phyloP scores from a whole-genome alignment of 2,888 invertebrate genomes.

The Campoletis raptor region DNA sequence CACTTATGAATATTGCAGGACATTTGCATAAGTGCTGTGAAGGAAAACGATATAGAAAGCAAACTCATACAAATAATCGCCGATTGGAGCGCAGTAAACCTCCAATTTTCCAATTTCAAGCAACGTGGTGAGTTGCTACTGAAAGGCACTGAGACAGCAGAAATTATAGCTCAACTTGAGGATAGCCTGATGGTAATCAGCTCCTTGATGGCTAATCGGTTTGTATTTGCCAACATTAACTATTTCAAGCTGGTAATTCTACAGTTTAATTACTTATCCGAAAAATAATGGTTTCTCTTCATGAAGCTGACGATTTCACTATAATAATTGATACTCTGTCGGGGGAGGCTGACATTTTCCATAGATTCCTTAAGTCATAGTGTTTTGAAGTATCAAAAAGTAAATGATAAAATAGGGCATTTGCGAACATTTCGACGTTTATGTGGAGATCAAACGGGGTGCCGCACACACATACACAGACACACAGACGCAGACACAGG shows the following conservation, averaged over 20 bases:
- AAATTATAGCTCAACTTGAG: constrained; percentile 92
- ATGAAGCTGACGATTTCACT: too few relatives aligned
- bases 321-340: too few relatives aligned
- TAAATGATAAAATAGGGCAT: too few relatives aligned
- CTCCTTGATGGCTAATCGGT: constrained; percentile 94
- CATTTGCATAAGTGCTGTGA: constrained; percentile 95
- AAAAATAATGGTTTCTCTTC: too few relatives aligned
- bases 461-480: too few relatives aligned
- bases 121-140: constrained; percentile 93
- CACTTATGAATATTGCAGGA: constrained; percentile 86
- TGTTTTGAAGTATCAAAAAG: too few relatives aligned
- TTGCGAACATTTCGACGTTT: too few relatives aligned
- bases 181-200: constrained; percentile 95
- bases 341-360: too few relatives aligned
- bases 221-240: constrained; percentile 43
- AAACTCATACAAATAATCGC: constrained; percentile 92
- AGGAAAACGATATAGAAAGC: constrained; percentile 96
- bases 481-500: too few relatives aligned
- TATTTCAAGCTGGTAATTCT: background rate
- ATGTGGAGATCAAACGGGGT: too few relatives aligned
- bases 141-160: constrained; percentile 91
- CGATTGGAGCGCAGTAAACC: constrained; percentile 92
- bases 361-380: too few relatives aligned
- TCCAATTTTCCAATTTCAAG: constrained; percentile 91
- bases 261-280: background rate